Base-by-base conservation (phyloP, 2,113 vertebrate genomes). In the Zootoca vivipara region DNA sequence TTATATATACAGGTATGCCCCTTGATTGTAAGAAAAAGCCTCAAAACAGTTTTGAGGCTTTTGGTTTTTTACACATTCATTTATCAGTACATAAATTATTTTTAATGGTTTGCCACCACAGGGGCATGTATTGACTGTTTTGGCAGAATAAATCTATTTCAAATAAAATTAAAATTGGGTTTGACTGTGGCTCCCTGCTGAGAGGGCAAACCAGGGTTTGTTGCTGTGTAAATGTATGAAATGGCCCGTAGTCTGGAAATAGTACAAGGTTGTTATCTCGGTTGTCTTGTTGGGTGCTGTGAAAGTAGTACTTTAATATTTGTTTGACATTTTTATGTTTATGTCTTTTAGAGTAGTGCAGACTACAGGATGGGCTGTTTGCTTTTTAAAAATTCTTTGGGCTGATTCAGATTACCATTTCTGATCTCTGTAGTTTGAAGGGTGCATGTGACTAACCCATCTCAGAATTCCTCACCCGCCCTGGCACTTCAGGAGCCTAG, bases 361-460 rank as follows among this genome's bases (percentile, higher is more conserved):
- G 46, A 52, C 46, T 74, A 18, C n/a, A 24, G 5, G 1, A 3
- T 62, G n/a, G 33, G 10, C 62, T 64, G 7, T 58, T 79, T 38
- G 22, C 3, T 40, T 79, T 87, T 72, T 35, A 7, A 38, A 64
- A 82, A 22, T 28, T 88, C 56, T 15, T 82, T 77, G 70, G 70
- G 22, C 56, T 88, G 58, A 69, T 70, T 67, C 81, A 35, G 30
- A 65, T 16, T 42, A 16, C 72, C 28, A 16, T 83, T 82, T 77
- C 87, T 83, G 38, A 75, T 88, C 42, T 78, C 73, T 69, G 58
- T 65, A 83, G 86, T 65, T 83, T 83, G 58, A 75, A n/a, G 22
- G 33, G 77, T 72, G 13, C 62, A 62, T 81, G 64, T 52, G 58
- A 58, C 79, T 82, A 52, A 42, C 16, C n/a, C 38, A 13, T 46